Evolutionary conservation across 1,140 invertebrate species (phyloP), one percentile per base, ranked within the genome.

Genomic region (Teleopsis dalmanni): DNA sequence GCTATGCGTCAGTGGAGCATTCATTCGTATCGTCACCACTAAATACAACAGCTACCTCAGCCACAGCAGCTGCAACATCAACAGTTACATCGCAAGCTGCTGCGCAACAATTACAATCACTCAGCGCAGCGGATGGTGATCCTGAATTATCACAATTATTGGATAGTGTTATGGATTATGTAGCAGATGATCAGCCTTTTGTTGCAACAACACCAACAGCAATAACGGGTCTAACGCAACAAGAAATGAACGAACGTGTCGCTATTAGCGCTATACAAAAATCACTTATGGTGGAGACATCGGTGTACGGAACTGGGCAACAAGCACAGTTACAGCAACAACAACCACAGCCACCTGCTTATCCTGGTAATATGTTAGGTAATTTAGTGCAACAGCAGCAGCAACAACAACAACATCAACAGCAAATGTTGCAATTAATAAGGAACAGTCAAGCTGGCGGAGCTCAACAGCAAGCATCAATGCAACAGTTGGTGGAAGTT

Each of bases 191-290:
- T 29, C 52, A 61, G 35, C 60, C 61, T 22, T 74, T 75, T 55
- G 69, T 70, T 53, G 70, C 72, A 23, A 63, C 69, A 52, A 75
- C 61, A 13, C 62, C 64, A n/a, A 58, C 64, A 22, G 38, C 49
- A 19, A 22, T 31, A 11, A 21, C 42, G 11, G 42, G 50, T 19
- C 29, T 50, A n/a, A 52, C 53, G 71, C 70, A 67, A 60, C 57
- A 59, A 48, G 31, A 71, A 72, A 38, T 71, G 76, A 83, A 83
- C 56, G 87, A 91, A 58, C 84, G 83, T 64, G 81, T 85, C 71
- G 91, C 87, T 14, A 95, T 95, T 44, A 88, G 84, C 61, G 87
- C 82, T 9, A 96, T 96, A 60, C 87, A 91, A 59, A 84, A 89
- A 66, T 88, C 87, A 60, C 74, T 96, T 48, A 95, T 95, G 90